phyloP scores from a whole-genome alignment of 2,797 vertebrate species.

The Distichodus sexfasciatus region DNA sequence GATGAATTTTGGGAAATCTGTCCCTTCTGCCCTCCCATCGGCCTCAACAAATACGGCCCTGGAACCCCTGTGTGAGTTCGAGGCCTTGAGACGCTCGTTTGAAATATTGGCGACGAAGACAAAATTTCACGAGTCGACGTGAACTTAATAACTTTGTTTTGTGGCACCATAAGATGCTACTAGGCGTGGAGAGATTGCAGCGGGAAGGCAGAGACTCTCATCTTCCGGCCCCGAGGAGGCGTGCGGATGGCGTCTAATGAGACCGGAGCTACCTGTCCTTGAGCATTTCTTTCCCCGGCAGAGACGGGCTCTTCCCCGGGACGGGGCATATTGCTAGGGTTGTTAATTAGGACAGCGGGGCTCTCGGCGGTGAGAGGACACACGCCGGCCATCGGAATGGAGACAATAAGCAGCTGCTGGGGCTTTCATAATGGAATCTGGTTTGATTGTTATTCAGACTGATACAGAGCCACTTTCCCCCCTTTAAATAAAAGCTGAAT shows the following conservation, averaged over 20 bases:
- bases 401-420: slow-evolving; percentile 11
- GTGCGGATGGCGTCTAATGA: slow-evolving; percentile 15
- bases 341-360: slow-evolving; percentile 51
- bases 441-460: slow-evolving; percentile 20
- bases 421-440: slow-evolving; percentile 15
- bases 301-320: slow-evolving; percentile 14
- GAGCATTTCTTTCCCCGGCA: slow-evolving; percentile 41
- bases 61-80: slow-evolving; percentile 8
- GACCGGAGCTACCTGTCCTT: slow-evolving; percentile 29
- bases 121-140: slow-evolving; percentile 11
- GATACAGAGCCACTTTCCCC: neutral
- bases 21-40: slow-evolving; percentile 24
- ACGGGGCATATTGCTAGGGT: slow-evolving; percentile 17
- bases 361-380: slow-evolving; percentile 24
- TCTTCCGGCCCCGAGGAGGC: slow-evolving; percentile 16
- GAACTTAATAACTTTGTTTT: slow-evolving; percentile 28
- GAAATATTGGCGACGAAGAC: neutral
- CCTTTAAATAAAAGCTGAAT: slow-evolving; percentile 28
- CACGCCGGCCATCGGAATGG: slow-evolving; percentile 12
- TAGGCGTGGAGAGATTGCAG: neutral
- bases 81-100: slow-evolving; percentile 17
- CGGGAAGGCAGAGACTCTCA: neutral
- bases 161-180: neutral
- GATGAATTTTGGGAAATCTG: slow-evolving; percentile 40
- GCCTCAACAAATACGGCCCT: slow-evolving; percentile 17